Base-by-base conservation (phyloP, 2,888 invertebrate species). In the Parelbella ahira region DNA sequence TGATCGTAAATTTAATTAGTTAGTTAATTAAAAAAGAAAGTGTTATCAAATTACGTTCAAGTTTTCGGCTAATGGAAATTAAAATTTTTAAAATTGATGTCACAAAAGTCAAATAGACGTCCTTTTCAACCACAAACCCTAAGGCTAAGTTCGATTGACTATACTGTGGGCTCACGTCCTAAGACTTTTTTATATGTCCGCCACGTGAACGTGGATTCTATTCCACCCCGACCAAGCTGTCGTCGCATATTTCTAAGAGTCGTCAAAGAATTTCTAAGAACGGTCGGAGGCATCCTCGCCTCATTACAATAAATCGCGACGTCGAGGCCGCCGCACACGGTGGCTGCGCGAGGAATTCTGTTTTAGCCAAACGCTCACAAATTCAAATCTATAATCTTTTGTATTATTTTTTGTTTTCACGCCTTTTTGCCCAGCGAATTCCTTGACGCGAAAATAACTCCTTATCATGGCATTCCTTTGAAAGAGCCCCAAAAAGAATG, bases 301-400 rank as follows among this genome's bases (percentile, higher is more conserved):
- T 82, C 77, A 78, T 83, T 81, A 83, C 81, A 83, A 87, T 87
- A 87, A 86, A 87, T 86, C 76, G 68, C 64, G 50, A 62, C 64
- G 67, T 64, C 66, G 76, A 74, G 77, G 69, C 68, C 73, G 81
- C 89, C 89, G 83, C 89, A 89, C 89, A 89, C 80, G 89, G 82
- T 72, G 86, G 81, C 79, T 72, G 68, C 80, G 83, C 82, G 45
- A 82, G 76, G 83, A 86, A 87, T 87, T 86, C 68, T 84, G 86
- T 87, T 86, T 81, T 82, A 81, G 71, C 74, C 84, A 77, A 84
- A 84, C 83, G 80, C 79, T 86, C 86, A 87, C 86, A 87, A 87
- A 87, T 87, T 87, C 86, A 84, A 79, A 70, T 81, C 80, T 82
- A 81, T 71, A 74, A 72, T 69, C 64, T 86, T 86, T 86, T 86